Evolutionary conservation across 2,888 invertebrate genomes (phyloP).

Genomic region (Pandemis corylana): DNA sequence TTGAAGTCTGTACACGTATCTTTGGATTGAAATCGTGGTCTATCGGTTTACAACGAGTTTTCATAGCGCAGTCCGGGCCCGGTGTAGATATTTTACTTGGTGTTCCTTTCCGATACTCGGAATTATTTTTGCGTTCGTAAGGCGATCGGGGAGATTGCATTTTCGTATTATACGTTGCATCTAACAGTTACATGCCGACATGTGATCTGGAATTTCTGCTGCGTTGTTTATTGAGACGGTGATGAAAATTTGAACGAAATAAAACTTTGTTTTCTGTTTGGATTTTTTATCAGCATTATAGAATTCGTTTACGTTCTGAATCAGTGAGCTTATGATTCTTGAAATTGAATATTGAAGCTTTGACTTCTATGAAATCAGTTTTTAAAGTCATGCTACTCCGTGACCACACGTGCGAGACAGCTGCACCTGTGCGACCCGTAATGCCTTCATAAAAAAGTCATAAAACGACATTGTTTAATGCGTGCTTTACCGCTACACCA

Average conservation of each 20-base stretch:
- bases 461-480: no score
- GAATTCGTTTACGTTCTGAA: background rate
- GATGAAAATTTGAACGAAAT: background rate
- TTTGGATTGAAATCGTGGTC: slow-evolving; percentile 59
- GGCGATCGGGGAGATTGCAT: slow-evolving; percentile 39
- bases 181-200: slow-evolving; percentile 2
- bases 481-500: no score
- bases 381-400: no score
- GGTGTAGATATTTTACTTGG: slow-evolving; percentile 38
- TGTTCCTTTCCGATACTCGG: slow-evolving; percentile 29
- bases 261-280: background rate
- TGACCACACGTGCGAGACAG: no score
- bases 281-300: background rate
- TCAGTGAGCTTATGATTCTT: no score
- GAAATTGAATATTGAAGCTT: no score
- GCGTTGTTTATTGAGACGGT: background rate
- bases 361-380: no score
- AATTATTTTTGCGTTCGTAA: slow-evolving; percentile 41
- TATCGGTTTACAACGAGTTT: slow-evolving; percentile 58
- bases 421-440: no score
- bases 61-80: slow-evolving; percentile 44
- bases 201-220: slow-evolving; percentile 4
- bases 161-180: slow-evolving; percentile 40
- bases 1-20: slow-evolving; percentile 56
- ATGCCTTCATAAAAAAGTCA: no score